phyloP scores from a whole-genome alignment of 2,888 invertebrate genomes.

The Ligdia adustata region DNA sequence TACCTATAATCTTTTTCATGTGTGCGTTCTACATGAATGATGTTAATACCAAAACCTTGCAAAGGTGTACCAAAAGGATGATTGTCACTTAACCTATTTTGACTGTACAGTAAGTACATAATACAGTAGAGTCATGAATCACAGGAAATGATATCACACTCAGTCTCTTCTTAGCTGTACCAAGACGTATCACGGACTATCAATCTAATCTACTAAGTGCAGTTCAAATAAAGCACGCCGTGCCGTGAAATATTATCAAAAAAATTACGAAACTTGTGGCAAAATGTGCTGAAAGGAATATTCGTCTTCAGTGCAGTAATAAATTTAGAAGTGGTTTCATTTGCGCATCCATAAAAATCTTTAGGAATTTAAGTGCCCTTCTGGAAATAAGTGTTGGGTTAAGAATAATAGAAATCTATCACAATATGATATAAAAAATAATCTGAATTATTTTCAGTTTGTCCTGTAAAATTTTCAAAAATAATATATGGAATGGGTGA shows the following conservation, averaged over 20 bases:
- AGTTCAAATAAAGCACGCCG: slow-evolving; percentile 59
- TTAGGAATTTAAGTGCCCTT: background rate
- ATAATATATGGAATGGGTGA: slow-evolving; percentile 2
- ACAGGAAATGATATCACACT: slow-evolving; percentile 76
- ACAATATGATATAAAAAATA: background rate
- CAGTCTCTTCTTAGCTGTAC: slow-evolving; percentile 53
- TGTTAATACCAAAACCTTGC: background rate
- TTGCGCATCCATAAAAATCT: background rate
- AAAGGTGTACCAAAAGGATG: slow-evolving; percentile 49
- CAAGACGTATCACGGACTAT: slow-evolving; percentile 59
- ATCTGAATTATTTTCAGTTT: background rate
- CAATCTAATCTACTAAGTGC: slow-evolving; percentile 66
- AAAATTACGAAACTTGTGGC: slow-evolving; percentile 31
- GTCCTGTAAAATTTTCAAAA: slow-evolving; percentile 6
- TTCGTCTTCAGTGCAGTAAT: slow-evolving; percentile 7
- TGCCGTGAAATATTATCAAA: slow-evolving; percentile 37
- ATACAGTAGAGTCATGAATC: slow-evolving; percentile 58
- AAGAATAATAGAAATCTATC: background rate
- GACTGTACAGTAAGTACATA: slow-evolving; percentile 44
- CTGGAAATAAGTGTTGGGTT: background rate
- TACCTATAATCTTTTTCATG: too few species aligned
- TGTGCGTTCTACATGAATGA: background rate
- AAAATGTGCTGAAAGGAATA: slow-evolving; percentile 5
- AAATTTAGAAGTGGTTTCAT: background rate
- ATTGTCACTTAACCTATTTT: slow-evolving; percentile 73